phyloP scores from a whole-genome alignment of 2,113 vertebrate species.

The Sapayoa aenigma region DNA sequence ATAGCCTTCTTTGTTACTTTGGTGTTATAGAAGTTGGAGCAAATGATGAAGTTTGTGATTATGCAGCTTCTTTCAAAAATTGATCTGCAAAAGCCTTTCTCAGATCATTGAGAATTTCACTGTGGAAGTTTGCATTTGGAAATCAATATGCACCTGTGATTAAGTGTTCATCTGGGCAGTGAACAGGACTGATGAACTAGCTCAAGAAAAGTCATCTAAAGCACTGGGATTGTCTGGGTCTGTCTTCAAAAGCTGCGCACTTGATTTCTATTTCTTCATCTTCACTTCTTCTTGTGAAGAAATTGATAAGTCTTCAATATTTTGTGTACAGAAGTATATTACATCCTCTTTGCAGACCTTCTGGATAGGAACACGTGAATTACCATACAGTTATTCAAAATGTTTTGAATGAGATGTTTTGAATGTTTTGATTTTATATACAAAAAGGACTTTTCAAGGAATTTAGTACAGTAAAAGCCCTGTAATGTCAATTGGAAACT shows the following conservation, averaged over 20 bases:
- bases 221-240: not conserved
- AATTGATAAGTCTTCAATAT: not conserved
- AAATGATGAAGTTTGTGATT: not conserved
- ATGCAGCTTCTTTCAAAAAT: not conserved
- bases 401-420: not conserved
- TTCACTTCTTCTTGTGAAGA: not conserved
- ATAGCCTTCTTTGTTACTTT: not conserved
- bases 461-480: not conserved
- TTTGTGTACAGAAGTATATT: not conserved
- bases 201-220: not conserved
- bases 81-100: not conserved
- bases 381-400: not conserved
- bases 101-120: not conserved
- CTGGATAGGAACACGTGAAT: not conserved
- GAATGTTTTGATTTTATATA: not conserved
- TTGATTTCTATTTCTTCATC: not conserved
- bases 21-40: not conserved
- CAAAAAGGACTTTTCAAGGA: not conserved
- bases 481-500: not conserved
- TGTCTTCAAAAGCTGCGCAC: not conserved
- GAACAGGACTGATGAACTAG: not conserved
- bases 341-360: not conserved
- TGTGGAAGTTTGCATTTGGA: not conserved
- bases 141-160: not conserved
- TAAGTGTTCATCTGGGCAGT: not conserved